Evolutionary conservation across 2,888 invertebrate genomes (phyloP), one percentile per base, ranked within the genome.

Genomic region (Phlogophora meticulosa): DNA sequence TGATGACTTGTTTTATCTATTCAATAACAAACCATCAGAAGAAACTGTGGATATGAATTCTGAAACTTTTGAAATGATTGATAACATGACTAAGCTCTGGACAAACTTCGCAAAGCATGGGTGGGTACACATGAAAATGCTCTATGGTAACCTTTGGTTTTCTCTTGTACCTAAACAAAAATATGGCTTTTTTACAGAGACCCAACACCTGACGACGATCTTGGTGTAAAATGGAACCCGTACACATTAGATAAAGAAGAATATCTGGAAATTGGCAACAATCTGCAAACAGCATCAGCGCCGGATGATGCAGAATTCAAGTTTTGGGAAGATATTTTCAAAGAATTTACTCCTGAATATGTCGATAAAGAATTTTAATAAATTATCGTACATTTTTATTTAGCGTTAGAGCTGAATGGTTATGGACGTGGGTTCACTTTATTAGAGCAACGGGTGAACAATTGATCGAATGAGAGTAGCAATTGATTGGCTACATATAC

Each of bases 41-140:
- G 43, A 62, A 15, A 79, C 78, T 48, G 52, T 87, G 3, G 74
- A 84, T 28, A 66, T 49, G 34, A 58, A 76, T 4, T 82, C 86
- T 0, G 72, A 80, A 58, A 78, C 81, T 13, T 88, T 78, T 46
- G 53, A 81, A 46, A 76, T 87, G 65, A 87, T 90, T 13, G 70
- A 86, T 24, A 85, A 78, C 45, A 68, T 86, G 1, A 83, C 84
- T 0, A 86, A 78, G 60, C 78, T 90, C 9, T 90, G 87, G 88
- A 86, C 89, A 0, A 88, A 89, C 34, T 89, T 90, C 72, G 87
- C 86, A 7, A 89, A 87, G 79, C 78, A 78, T 59, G 89, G 89
- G 90, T 90, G 73, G 84, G 86, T 77, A 1, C 15, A 34, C 22
- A 45, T 4, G 11, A 58, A 17, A 55, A n/a, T 17, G 2, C 20